phyloP scores from a whole-genome alignment of 2,113 vertebrate species.

The Capricornis sumatraensis region DNA sequence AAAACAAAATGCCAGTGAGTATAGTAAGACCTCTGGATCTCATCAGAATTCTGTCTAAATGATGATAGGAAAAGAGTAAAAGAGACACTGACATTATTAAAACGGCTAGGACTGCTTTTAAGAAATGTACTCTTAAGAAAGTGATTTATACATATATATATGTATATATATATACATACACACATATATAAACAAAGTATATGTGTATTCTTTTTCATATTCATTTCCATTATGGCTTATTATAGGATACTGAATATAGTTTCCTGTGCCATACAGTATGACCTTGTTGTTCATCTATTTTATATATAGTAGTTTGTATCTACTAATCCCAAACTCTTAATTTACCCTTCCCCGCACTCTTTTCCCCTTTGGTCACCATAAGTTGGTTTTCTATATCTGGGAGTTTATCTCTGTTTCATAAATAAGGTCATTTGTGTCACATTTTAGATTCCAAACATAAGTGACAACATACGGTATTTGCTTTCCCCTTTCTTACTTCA shows the following conservation, averaged over 20 bases:
- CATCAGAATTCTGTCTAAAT: not conserved
- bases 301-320: not conserved
- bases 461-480: not conserved
- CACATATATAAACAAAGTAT: not conserved
- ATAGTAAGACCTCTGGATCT: not conserved
- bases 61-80: not conserved
- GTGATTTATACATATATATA: not conserved
- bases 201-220: not conserved
- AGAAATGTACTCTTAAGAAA: not conserved
- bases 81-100: not conserved
- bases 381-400: not conserved
- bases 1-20: not conserved
- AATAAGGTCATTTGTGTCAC: not conserved
- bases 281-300: not conserved
- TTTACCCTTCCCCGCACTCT: not conserved
- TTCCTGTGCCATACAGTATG: not conserved
- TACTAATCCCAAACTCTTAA: not conserved
- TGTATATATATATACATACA: rapidly evolving
- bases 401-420: not conserved
- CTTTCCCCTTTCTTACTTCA: not conserved
- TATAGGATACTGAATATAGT: not conserved
- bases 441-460: not conserved
- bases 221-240: not conserved
- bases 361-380: not conserved
- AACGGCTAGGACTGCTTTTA: not conserved